These are phyloP conservation scores for Phoebastria nigripes DNA, from an alignment of 2,797 vertebrate genomes.

Conservation along the genomic window DNA sequence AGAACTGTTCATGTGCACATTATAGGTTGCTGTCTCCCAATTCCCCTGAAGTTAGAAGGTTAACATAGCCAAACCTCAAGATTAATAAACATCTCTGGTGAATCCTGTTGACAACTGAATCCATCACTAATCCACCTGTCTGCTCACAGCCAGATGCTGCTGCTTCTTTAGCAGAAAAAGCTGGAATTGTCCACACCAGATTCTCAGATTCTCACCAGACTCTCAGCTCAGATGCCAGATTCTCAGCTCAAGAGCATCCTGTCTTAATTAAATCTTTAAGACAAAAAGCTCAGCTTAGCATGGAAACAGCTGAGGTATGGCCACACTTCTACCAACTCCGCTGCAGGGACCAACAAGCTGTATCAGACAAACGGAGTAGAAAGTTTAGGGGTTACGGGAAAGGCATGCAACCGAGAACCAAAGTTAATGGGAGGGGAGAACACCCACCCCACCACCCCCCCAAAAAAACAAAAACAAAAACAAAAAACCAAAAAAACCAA, in stretches of 20 bases:
- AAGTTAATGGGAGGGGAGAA: neutral
- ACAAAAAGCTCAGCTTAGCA: neutral
- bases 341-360: neutral
- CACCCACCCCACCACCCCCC: no score
- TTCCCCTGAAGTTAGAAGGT: neutral
- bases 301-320: neutral
- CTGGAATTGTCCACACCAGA: neutral
- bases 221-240: neutral
- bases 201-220: neutral
- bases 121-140: neutral
- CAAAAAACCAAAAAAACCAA: neutral
- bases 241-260: neutral
- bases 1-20: neutral
- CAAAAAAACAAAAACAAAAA: neutral
- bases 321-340: neutral
- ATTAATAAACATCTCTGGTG: neutral
- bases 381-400: neutral
- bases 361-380: neutral
- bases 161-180: neutral
- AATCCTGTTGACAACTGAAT: slow-evolving; percentile 26
- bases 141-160: neutral
- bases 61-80: neutral
- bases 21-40: neutral
- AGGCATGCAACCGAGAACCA: neutral
- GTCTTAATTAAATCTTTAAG: neutral